Percentiles rank a stretch among this genome's conserved stretches.
phyloP scores from a whole-genome alignment of 2,888 invertebrate species.

The Dynastes maya region DNA sequence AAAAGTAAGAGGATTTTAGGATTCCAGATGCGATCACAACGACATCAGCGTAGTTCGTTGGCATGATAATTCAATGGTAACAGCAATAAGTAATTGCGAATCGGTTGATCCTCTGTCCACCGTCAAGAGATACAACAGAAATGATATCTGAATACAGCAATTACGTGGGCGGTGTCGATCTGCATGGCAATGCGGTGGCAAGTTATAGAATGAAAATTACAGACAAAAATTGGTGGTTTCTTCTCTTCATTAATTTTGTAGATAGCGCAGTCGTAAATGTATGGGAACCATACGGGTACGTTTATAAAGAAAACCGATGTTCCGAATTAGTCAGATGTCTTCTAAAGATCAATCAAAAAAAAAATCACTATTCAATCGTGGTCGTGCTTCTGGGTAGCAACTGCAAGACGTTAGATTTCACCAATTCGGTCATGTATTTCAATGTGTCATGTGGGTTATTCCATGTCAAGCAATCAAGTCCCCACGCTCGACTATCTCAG shows the following conservation, averaged over 20 bases:
- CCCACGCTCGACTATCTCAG: too few relatives aligned
- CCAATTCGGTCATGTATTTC: background rate
- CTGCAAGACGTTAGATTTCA: conserved; percentile 4
- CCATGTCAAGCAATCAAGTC: too few relatives aligned
- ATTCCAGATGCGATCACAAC: conserved; percentile 18
- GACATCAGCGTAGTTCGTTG: background rate
- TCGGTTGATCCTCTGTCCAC: conserved; percentile 1
- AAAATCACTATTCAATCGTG: background rate
- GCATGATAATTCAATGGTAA: conserved; percentile 14
- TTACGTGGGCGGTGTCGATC: too few relatives aligned
- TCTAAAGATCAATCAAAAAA: background rate
- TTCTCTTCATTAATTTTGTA: background rate
- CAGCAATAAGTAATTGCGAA: conserved; percentile 18
- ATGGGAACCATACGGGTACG: background rate
- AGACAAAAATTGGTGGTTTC: background rate
- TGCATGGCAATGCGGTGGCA: background rate
- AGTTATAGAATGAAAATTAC: conserved; percentile 1
- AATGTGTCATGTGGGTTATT: background rate
- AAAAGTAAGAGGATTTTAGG: background rate
- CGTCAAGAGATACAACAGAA: background rate
- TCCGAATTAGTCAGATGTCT: background rate
- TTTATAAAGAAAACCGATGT: background rate
- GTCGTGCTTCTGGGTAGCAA: background rate
- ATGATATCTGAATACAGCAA: conserved; percentile 8
- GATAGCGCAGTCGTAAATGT: background rate